A percentile compares a stretch with the other conserved stretches of the same genome.
phyloP scores from a whole-genome alignment of 2,888 invertebrate species.

The Hypsopygia costalis region DNA sequence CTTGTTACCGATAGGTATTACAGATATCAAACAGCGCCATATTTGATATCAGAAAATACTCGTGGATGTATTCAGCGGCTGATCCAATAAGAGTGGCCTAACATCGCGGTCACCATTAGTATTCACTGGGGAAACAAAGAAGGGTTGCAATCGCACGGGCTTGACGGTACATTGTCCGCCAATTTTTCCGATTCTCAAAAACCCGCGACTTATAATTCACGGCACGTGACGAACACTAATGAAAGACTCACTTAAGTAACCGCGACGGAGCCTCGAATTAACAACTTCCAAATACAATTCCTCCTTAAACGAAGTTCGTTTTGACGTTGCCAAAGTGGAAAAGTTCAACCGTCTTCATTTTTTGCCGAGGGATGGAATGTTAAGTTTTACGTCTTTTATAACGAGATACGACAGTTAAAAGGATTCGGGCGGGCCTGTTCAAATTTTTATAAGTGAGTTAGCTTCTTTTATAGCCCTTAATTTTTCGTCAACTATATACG shows the following conservation, averaged over 20 bases:
- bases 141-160: constrained; percentile 41
- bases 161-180: constrained; percentile 46
- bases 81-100: no score
- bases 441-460: constrained; percentile 21
- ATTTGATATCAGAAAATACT: no score
- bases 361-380: constrained; percentile 44
- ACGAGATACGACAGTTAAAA: constrained; percentile 48
- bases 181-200: constrained; percentile 56
- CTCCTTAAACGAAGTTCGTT: constrained; percentile 68
- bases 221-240: constrained; percentile 73
- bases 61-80: no score
- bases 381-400: constrained; percentile 60
- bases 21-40: no score
- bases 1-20: no score
- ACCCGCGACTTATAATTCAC: constrained; percentile 54
- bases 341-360: constrained; percentile 58
- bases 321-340: constrained; percentile 70
- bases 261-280: constrained; percentile 67
- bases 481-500: constrained; percentile 18
- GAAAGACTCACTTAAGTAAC: constrained; percentile 76
- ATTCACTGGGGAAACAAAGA: constrained; percentile 37
- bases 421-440: constrained; percentile 31
- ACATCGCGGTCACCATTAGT: constrained; percentile 32
- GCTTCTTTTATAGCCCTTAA: constrained; percentile 29
- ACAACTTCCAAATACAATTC: constrained; percentile 76